Percentiles rank a stretch among this genome's conserved stretches.
Conservation (phyloP, 2,797 vertebrate species). For the Adrianichthys oophorus region DNA sequence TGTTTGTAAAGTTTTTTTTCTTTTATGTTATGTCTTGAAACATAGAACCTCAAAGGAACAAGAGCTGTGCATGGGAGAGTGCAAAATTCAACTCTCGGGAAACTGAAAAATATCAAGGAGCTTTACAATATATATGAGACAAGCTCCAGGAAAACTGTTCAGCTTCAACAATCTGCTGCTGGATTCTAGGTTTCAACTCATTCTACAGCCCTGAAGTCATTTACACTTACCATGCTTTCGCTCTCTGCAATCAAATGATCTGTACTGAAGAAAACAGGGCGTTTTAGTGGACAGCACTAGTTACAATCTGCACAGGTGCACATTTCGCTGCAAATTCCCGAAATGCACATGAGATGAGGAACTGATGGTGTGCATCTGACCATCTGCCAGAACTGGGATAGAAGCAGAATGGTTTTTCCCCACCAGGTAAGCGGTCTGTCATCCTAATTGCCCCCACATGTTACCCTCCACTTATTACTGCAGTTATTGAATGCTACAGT, state of each 20-base stretch:
- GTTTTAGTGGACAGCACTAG: constrained; percentile 30
- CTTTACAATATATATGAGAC: constrained; percentile 11
- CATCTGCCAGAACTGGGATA: constrained; percentile 40
- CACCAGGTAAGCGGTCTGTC: constrained; percentile 23
- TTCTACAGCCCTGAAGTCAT: background rate
- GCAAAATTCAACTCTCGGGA: constrained; percentile 26
- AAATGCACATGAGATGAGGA: constrained; percentile 2
- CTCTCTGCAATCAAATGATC: constrained; percentile 20
- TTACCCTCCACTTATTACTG: constrained; percentile 25
- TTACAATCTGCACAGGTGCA: constrained; percentile 16
- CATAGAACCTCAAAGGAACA: too few relatives aligned
- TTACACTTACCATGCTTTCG: background rate
- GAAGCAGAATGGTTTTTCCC: constrained; percentile 28
- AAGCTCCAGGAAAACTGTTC: background rate
- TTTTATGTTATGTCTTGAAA: too few relatives aligned
- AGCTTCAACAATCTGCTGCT: background rate
- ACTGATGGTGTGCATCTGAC: constrained; percentile 1
- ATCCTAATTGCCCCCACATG: constrained; percentile 13
- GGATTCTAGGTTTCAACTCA: constrained; percentile 1
- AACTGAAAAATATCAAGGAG: constrained; percentile 22
- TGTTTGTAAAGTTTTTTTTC: too few relatives aligned
- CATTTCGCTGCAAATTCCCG: constrained; percentile 5
- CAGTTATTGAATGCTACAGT: constrained; percentile 37
- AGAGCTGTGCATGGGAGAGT: constrained; percentile 14
- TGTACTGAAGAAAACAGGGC: constrained; percentile 10